A percentile compares a stretch with the other conserved stretches of the same genome.
These are phyloP conservation scores for Euleptes europaea DNA, from an alignment of 2,113 vertebrate genomes.

Conservation along the genomic window DNA sequence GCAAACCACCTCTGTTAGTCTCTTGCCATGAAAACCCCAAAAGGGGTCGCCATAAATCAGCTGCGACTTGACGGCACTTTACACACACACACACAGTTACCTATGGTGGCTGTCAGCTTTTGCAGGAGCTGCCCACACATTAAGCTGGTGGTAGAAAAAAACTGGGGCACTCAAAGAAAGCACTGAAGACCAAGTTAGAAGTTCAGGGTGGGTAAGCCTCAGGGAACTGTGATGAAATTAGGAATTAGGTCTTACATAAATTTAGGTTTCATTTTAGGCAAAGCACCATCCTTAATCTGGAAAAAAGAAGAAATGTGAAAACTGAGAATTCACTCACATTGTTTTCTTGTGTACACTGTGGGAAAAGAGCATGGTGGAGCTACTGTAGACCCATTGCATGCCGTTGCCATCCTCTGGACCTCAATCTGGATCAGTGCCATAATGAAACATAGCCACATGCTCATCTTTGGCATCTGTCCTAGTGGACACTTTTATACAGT, in stretches of 20 bases:
- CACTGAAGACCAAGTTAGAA: not conserved
- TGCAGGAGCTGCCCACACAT: not conserved
- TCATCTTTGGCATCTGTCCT: not conserved
- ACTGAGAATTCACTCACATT: not conserved
- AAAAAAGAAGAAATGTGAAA: not conserved
- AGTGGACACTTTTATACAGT: not conserved
- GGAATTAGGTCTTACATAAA: not conserved
- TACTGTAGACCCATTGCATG: not conserved
- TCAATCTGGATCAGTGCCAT: not conserved
- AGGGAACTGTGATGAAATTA: not conserved
- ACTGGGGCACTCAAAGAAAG: not conserved
- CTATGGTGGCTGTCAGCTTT: not conserved
- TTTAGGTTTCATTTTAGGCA: not conserved
- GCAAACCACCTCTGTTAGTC: no score
- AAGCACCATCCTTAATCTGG: not conserved
- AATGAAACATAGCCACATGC: not conserved
- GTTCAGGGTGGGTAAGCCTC: not conserved
- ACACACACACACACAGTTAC: no score
- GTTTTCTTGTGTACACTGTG: not conserved
- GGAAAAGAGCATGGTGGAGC: not conserved
- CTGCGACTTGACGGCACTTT: no score
- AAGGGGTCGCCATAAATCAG: no score
- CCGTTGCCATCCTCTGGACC: not conserved
- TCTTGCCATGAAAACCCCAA: no score
- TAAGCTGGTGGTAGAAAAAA: not conserved